Conservation (phyloP, 64 coral and sea anemone species). For the Stichodactyla mertensii region DNA sequence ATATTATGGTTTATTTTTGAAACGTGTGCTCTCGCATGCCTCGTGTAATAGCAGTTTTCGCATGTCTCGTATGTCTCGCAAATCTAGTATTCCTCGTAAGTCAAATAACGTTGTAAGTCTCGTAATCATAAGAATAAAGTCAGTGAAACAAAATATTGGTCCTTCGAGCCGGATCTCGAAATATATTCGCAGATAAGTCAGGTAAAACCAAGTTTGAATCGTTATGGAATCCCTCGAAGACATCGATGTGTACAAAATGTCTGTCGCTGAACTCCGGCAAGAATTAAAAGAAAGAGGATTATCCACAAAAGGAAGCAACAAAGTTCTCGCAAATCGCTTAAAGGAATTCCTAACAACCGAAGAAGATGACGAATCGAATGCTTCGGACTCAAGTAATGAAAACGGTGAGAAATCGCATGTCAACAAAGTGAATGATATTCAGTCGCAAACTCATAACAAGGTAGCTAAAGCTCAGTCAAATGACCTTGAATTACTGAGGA, state of each 20-base stretch:
- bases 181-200: not conserved
- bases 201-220: not conserved
- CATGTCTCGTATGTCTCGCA: too few relatives aligned
- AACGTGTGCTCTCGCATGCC: too few relatives aligned
- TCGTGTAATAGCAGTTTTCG: too few relatives aligned
- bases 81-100: too few relatives aligned
- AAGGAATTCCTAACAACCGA: not conserved
- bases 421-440: not conserved
- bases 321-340: not conserved
- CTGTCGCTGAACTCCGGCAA: not conserved
- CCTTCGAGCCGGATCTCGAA: not conserved
- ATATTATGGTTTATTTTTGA: too few relatives aligned
- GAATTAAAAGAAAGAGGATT: not conserved
- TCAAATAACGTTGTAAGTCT: too few relatives aligned
- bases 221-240: not conserved
- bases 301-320: constrained; percentile 9
- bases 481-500: not conserved
- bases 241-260: not conserved
- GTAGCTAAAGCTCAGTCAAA: not conserved
- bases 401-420: not conserved
- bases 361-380: not conserved
- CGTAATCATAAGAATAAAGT: too few relatives aligned
- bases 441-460: not conserved
- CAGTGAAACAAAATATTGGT: not conserved
- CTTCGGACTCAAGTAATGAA: not conserved